A percentile compares a stretch with the other conserved stretches of the same genome.
Evolutionary conservation across 2,113 vertebrate species (phyloP).

Genomic region (Beaufortia kweichowensis): DNA sequence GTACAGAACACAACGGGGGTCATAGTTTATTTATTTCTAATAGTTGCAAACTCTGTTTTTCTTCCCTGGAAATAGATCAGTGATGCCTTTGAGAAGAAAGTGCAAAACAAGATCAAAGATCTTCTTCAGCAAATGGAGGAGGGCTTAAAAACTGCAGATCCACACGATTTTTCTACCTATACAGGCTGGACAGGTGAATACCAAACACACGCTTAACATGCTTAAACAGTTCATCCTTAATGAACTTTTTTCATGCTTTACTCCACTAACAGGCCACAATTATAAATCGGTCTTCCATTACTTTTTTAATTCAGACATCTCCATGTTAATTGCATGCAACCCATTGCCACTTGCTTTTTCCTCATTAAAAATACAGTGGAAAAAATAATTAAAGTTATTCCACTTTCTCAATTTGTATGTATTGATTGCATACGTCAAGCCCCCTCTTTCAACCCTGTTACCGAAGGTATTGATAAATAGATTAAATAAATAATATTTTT

Average conservation of each 20-base stretch:
- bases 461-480: too few relatives aligned
- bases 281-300: too few relatives aligned
- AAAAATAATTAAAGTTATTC: too few relatives aligned
- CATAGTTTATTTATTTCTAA: too few relatives aligned
- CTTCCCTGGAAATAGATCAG: constrained; percentile 73
- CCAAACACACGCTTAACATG: background rate
- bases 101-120: constrained; percentile 93
- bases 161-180: constrained; percentile 92
- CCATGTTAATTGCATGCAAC: constrained; percentile 10
- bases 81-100: constrained; percentile 76
- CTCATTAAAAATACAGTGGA: too few relatives aligned
- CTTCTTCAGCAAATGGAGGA: constrained; percentile 97
- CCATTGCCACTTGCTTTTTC: too few relatives aligned
- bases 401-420: too few relatives aligned
- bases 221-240: background rate
- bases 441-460: too few relatives aligned
- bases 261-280: too few relatives aligned
- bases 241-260: background rate
- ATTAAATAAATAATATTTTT: too few relatives aligned
- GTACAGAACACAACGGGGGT: too few relatives aligned
- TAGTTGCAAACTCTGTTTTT: background rate
- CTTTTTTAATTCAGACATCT: background rate
- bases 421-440: too few relatives aligned
- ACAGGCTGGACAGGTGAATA: constrained; percentile 93
- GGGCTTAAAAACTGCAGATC: constrained; percentile 93